phyloP scores from a whole-genome alignment of 2,797 vertebrate species.

The Sebastes kiyomatsui region DNA sequence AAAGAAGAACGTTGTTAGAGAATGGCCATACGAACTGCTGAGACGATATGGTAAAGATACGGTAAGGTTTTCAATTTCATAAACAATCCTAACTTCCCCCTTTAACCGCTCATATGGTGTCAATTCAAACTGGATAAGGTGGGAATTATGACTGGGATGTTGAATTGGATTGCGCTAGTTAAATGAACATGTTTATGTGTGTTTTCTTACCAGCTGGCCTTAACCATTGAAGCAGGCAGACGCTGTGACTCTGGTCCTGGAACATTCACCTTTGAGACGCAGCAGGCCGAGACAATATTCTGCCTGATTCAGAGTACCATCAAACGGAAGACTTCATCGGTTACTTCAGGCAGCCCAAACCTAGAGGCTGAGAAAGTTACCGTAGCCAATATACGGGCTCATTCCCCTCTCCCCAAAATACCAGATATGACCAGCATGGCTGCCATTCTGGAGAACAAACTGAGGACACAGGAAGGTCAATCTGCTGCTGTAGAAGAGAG shows the following conservation, averaged over 20 bases:
- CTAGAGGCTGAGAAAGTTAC: constrained; percentile 16
- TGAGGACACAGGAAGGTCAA: constrained; percentile 16
- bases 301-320: constrained; percentile 88
- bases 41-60: constrained; percentile 92
- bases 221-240: constrained; percentile 93
- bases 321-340: constrained; percentile 76
- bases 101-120: background rate
- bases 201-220: constrained; percentile 79
- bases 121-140: background rate
- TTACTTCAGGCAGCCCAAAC: constrained; percentile 8
- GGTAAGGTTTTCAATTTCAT: constrained; percentile 69
- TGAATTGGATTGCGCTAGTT: background rate
- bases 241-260: constrained; percentile 93
- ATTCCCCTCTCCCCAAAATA: constrained; percentile 75
- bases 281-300: constrained; percentile 90
- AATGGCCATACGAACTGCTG: constrained; percentile 92
- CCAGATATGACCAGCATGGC: constrained; percentile 14
- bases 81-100: background rate
- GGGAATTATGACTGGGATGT: background rate
- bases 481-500: constrained; percentile 5
- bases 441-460: constrained; percentile 40
- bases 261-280: constrained; percentile 92
- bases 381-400: constrained; percentile 20
- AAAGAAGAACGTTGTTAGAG: constrained; percentile 72
- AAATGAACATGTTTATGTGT: background rate